Percentiles rank a stretch among this genome's conserved stretches.
Conservation (phyloP, 2,797 vertebrate species). For the Clarias pachynema region DNA sequence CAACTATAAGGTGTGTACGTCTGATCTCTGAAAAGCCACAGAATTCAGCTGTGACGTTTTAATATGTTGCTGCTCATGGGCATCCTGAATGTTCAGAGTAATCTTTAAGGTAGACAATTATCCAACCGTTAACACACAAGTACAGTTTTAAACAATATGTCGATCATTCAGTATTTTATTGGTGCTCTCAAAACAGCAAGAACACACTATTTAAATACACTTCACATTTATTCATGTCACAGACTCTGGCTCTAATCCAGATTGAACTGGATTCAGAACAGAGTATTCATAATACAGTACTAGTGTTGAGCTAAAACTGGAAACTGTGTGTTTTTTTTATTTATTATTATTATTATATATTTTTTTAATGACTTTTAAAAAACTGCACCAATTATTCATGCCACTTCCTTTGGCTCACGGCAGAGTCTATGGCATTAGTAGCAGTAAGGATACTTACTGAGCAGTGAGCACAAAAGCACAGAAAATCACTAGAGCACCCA, state of each 20-base stretch:
- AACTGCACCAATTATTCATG: slow-evolving; percentile 64
- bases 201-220: background rate
- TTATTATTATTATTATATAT: background rate
- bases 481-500: background rate
- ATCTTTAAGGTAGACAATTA: background rate
- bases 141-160: background rate
- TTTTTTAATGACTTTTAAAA: slow-evolving; percentile 47
- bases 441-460: slow-evolving; percentile 52
- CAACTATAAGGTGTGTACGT: background rate
- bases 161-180: slow-evolving; percentile 7
- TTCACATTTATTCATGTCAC: too few species aligned
- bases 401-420: slow-evolving; percentile 67
- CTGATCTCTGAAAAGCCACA: background rate
- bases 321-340: slow-evolving; percentile 34
- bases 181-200: slow-evolving; percentile 22
- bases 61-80: background rate
- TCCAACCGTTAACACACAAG: slow-evolving; percentile 1
- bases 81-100: background rate
- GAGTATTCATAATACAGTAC: background rate
- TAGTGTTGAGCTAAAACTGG: slow-evolving; percentile 50
- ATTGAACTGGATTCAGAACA: too few species aligned
- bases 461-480: background rate
- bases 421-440: slow-evolving; percentile 63
- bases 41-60: background rate
- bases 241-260: too few species aligned